A percentile compares a stretch with the other conserved stretches of the same genome.
These are phyloP conservation scores for Chaetorhynchus papuensis DNA, from an alignment of 2,113 vertebrate species.

Conservation along the genomic window DNA sequence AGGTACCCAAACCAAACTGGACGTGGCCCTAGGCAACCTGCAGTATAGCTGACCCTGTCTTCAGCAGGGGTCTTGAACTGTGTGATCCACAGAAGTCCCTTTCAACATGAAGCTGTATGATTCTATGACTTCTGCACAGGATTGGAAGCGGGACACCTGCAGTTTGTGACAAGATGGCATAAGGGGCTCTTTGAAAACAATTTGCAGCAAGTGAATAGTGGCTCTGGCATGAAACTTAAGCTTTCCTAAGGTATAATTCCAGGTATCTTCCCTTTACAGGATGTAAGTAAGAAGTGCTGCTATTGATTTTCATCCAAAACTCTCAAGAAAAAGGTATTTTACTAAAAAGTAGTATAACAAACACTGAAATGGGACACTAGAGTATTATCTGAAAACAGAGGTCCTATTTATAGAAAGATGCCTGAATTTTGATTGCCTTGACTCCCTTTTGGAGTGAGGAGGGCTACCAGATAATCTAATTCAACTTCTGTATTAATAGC, in stretches of 20 bases:
- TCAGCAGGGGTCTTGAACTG: neutral
- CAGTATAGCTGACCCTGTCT: neutral
- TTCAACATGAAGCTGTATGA: neutral
- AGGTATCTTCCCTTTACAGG: neutral
- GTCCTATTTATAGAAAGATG: neutral
- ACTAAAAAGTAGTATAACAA: neutral
- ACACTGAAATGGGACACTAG: neutral
- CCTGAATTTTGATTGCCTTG: neutral
- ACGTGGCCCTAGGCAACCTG: neutral
- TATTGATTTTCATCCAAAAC: neutral
- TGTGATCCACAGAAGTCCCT: neutral
- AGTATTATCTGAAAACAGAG: neutral
- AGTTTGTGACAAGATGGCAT: neutral
- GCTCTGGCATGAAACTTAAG: neutral
- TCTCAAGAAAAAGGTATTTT: neutral
- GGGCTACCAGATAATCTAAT: neutral
- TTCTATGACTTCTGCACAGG: neutral
- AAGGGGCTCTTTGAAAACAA: neutral
- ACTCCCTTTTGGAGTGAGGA: neutral
- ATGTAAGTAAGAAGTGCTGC: neutral
- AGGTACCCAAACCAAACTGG: neutral
- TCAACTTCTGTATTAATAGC: neutral
- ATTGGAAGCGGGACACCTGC: neutral
- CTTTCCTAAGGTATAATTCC: neutral
- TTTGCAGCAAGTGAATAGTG: neutral